Evolutionary conservation across 2,797 vertebrate species (phyloP).

Genomic region (Simalia tracyae): DNA sequence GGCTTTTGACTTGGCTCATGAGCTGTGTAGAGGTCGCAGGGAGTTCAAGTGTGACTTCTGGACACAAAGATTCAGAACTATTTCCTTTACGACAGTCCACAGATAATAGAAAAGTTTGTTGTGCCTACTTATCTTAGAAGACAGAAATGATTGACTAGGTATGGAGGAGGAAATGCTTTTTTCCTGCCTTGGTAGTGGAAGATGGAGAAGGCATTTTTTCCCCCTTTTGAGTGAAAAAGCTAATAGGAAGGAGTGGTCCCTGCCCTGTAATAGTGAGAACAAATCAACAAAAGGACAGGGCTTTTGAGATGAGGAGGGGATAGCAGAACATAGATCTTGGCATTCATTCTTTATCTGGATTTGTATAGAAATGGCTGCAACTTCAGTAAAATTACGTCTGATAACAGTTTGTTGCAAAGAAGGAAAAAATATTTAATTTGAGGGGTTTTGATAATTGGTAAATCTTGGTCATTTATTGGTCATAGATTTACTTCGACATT

Average conservation of each 20-base stretch:
- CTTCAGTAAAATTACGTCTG: not conserved
- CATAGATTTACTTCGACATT: not conserved
- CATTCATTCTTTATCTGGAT: not conserved
- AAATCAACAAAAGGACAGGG: not conserved
- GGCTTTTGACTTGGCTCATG: not conserved
- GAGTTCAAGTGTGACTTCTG: conserved; percentile 9
- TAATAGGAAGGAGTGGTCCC: not conserved
- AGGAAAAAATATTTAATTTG: not conserved
- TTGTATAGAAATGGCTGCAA: not conserved
- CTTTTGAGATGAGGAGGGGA: not conserved
- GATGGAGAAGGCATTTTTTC: too few species aligned
- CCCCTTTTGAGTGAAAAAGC: not conserved
- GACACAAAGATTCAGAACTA: not conserved
- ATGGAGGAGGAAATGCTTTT: not conserved
- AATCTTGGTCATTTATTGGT: not conserved
- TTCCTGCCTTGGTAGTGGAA: not conserved
- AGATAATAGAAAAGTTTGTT: not conserved
- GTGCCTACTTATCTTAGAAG: not conserved
- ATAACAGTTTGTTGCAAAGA: not conserved
- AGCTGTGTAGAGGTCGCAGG: not conserved
- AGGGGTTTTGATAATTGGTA: not conserved
- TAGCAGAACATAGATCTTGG: not conserved
- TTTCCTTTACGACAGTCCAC: not conserved
- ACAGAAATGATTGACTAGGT: not conserved
- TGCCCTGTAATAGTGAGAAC: not conserved